Percentiles rank a stretch among this genome's conserved stretches.
Evolutionary conservation across 2,888 invertebrate genomes (phyloP).

Genomic region (Tenthredo notha): DNA sequence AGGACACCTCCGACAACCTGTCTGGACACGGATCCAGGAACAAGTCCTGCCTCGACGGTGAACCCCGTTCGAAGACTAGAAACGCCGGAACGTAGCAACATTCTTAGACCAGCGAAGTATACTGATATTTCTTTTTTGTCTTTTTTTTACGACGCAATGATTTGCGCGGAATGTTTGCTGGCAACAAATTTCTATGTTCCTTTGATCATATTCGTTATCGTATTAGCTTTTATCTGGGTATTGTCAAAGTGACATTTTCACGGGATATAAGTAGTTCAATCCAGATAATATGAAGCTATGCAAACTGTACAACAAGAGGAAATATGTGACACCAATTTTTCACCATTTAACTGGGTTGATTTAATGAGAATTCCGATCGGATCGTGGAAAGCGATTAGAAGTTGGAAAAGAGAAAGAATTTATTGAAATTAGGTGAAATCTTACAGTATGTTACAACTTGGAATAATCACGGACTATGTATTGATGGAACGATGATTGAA

Average conservation of each 20-base stretch:
- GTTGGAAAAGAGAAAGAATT: conserved; percentile 24
- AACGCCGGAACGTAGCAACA: conserved; percentile 28
- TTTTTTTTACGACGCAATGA: neutral
- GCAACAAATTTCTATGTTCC: neutral
- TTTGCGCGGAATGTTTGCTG: neutral
- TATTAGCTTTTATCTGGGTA: neutral
- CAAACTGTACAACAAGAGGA: neutral
- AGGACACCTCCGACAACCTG: conserved; percentile 34
- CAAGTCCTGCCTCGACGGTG: conserved; percentile 28
- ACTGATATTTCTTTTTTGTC: no score
- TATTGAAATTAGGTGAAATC: conserved; percentile 21
- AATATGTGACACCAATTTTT: neutral
- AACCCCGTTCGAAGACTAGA: conserved; percentile 39
- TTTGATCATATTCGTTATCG: neutral
- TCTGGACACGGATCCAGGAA: conserved; percentile 25
- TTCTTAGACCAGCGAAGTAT: neutral
- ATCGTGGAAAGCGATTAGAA: neutral
- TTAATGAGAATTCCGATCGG: neutral
- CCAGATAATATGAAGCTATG: neutral
- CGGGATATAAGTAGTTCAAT: neutral
- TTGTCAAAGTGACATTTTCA: neutral
- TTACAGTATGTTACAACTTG: neutral
- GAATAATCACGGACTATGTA: neutral
- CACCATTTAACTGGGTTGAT: neutral
- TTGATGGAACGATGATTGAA: neutral